These are phyloP conservation scores for Pavo muticus DNA, from an alignment of 2,113 vertebrate genomes.

Conservation along the genomic window DNA sequence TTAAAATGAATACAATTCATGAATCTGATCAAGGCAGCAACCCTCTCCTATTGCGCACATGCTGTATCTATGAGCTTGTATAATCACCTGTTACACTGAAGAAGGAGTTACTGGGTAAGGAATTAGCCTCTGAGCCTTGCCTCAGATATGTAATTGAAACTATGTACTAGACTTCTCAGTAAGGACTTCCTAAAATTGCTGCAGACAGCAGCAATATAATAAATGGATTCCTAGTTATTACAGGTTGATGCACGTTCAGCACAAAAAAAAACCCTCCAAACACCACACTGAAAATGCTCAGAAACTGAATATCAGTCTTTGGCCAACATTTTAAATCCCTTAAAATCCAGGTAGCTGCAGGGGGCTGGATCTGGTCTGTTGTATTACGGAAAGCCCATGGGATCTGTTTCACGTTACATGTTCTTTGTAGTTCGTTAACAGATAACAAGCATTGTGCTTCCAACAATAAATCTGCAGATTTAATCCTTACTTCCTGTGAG, in stretches of 20 bases:
- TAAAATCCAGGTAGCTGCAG: neutral
- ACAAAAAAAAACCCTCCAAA: neutral
- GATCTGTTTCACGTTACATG: neutral
- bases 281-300: neutral
- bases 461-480: neutral
- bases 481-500: neutral
- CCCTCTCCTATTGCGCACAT: neutral
- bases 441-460: neutral
- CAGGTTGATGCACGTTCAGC: neutral
- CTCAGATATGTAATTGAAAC: neutral
- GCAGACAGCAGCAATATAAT: neutral
- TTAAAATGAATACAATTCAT: conserved; percentile 24
- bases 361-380: neutral
- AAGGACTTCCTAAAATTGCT: neutral
- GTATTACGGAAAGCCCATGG: neutral
- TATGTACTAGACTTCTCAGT: neutral
- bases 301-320: neutral
- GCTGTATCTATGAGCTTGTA: neutral
- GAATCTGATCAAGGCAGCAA: conserved; percentile 38
- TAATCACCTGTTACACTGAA: neutral
- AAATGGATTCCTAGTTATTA: neutral
- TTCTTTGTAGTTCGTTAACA: conserved; percentile 1
- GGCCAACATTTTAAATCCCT: conserved; percentile 33
- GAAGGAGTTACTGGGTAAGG: neutral
- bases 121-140: neutral